Conservation (phyloP, 2,888 invertebrate species). For the Patella depressa region DNA sequence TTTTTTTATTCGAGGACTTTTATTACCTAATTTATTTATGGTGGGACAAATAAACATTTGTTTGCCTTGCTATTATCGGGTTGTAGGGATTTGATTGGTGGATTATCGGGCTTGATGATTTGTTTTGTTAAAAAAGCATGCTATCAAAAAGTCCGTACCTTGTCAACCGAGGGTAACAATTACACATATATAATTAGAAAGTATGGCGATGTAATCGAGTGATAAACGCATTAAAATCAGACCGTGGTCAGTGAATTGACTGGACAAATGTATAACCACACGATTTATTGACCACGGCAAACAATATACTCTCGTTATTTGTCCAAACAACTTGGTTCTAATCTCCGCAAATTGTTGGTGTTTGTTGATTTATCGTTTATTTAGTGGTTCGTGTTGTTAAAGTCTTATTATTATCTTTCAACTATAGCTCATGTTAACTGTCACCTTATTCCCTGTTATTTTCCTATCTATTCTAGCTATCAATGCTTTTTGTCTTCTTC, state of each 20-base stretch:
- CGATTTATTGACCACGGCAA: background rate
- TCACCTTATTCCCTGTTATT: too few relatives aligned
- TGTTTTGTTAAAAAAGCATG: slow-evolving; percentile 1
- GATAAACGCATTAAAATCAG: slow-evolving; percentile 4
- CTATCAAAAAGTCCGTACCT: background rate
- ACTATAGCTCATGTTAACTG: too few relatives aligned
- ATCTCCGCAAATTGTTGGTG: background rate
- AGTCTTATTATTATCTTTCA: too few relatives aligned
- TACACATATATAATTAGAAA: background rate
- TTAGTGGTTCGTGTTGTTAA: too few relatives aligned
- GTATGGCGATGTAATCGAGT: slow-evolving; percentile 2
- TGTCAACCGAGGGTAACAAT: background rate
- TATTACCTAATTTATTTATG: slow-evolving; percentile 2
- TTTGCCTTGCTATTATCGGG: slow-evolving; percentile 1
- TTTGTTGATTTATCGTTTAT: too few relatives aligned
- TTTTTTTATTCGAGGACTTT: background rate
- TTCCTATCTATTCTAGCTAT: too few relatives aligned
- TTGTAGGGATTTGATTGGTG: slow-evolving; percentile 4
- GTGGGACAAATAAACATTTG: background rate
- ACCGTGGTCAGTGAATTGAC: background rate
- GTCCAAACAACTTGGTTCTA: background rate
- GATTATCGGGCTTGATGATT: background rate
- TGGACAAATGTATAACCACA: background rate
- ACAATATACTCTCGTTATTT: slow-evolving; percentile 2
- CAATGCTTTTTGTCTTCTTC: too few relatives aligned